These are phyloP conservation scores for Incurvaria masculella DNA, from an alignment of 2,888 invertebrate species.

Conservation along the genomic window DNA sequence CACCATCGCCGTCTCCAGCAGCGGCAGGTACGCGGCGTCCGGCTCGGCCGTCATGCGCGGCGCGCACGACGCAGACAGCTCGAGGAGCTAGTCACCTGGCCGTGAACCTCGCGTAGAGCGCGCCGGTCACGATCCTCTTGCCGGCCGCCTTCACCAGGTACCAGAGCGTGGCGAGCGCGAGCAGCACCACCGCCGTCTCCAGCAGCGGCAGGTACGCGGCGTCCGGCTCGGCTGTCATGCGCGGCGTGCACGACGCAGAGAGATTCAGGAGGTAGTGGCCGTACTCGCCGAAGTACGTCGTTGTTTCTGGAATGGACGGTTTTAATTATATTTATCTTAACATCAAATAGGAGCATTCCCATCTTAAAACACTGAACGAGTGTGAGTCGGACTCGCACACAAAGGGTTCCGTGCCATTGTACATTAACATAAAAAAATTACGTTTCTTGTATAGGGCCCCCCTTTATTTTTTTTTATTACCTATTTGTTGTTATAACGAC, in stretches of 20 bases:
- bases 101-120: slow-evolving; percentile 41
- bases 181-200: slow-evolving; percentile 38
- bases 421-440: too few relatives aligned
- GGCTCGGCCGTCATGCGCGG: slow-evolving; percentile 46
- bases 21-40: slow-evolving; percentile 43
- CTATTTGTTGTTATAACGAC: too few relatives aligned
- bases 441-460: too few relatives aligned
- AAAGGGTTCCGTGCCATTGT: too few relatives aligned
- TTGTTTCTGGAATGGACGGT: slow-evolving; percentile 18
- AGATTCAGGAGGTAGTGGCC: slow-evolving; percentile 40
- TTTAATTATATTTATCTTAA: slow-evolving; percentile 17
- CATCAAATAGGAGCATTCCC: slow-evolving; percentile 1
- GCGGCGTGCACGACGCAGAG: slow-evolving; percentile 27
- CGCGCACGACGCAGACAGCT: slow-evolving; percentile 26
- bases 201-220: slow-evolving; percentile 43
- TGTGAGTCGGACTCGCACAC: too few relatives aligned
- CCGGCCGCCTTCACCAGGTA: slow-evolving; percentile 45
- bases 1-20: slow-evolving; percentile 40
- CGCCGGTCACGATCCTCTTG: slow-evolving; percentile 37
- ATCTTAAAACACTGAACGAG: slow-evolving; percentile 12
- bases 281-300: slow-evolving; percentile 41
- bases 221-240: slow-evolving; percentile 47
- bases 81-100: slow-evolving; percentile 38
- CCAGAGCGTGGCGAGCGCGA: slow-evolving; percentile 51
- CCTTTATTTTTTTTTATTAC: too few relatives aligned